phyloP scores from a whole-genome alignment of 2,797 vertebrate genomes.

The Psittacula derbiana region DNA sequence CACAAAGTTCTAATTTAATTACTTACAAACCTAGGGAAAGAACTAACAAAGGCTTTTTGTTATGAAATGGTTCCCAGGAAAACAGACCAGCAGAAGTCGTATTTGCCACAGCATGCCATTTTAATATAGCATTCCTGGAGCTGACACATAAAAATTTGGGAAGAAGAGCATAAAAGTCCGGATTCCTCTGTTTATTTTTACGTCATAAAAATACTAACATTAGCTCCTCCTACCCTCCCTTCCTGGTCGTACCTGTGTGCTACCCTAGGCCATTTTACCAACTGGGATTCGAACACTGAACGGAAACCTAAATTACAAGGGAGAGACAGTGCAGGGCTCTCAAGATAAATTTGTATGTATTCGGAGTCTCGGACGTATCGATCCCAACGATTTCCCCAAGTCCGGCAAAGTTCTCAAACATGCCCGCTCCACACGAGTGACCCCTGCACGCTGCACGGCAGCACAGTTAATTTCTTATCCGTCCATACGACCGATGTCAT shows the following conservation, averaged over 20 bases:
- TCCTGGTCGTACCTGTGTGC: not conserved
- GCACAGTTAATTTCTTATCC: not conserved
- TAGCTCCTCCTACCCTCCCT: not conserved
- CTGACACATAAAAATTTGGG: not conserved
- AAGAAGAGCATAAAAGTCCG: not conserved
- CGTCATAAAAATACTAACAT: rapidly evolving
- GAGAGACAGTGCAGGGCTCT: not conserved
- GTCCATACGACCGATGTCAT: not conserved
- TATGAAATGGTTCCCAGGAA: not conserved
- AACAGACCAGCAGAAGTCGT: not conserved
- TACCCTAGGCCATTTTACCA: not conserved
- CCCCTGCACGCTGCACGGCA: not conserved
- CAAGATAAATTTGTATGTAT: rapidly evolving
- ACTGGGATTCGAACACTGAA: not conserved
- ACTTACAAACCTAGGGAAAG: not conserved
- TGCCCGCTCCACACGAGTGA: not conserved
- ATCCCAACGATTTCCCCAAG: not conserved
- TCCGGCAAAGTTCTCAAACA: not conserved
- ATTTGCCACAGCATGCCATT: not conserved
- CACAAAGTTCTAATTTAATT: not conserved
- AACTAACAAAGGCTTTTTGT: not conserved
- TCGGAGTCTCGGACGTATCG: rapidly evolving
- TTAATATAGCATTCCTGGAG: not conserved
- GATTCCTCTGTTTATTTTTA: not conserved
- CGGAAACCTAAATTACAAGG: not conserved